Base-by-base conservation (phyloP, 2,797 vertebrate species). In the Phalloptychus januarius region DNA sequence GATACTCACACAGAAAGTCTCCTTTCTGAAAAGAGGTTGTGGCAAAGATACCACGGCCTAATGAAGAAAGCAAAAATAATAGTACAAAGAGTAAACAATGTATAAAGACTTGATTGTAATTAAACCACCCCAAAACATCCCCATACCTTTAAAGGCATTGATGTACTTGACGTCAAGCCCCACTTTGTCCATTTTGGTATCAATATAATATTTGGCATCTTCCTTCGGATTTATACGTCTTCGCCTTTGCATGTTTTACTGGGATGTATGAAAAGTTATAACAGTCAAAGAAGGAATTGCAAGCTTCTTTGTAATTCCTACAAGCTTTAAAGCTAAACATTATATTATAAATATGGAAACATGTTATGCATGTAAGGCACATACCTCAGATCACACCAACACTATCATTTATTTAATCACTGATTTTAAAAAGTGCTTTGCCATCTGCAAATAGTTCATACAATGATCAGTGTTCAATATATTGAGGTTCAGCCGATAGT, bases 1-100 rank as follows among this genome's bases (percentile, higher is more conserved):
- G 1, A 36, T 81, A 87, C 45, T 85, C 76, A 65, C 79, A 15
- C 20, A 83, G n/a, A 54, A 82, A 87, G 1, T 78, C 80, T 71
- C 75, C 79, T 74, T 78, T 80, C 70, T 72, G 38, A 79, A 83
- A 85, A 12, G 12, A 13, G 4, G 36, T n/a, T 13, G 23, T 54
- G 23, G 48, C 33, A 38, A 73, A 56, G 23, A 73, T 15, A 73
- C 50, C 50, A n/a, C 12, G 36, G 10, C 71, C 71, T 73, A 25
- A 38, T 40, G 10, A 23, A 50, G 71, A 73, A 70, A 70, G 28
- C 8, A 70, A 44, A 70, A 71, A 42, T 23, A 70, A 70, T 16
- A 13, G 44, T 44, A 44, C 2, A 70, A 56, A n/a, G 23, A 25
- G 18, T 42, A 42, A 25, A 42, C 20, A 71, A 45, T 67, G 63